Conservation (phyloP, 2,113 vertebrate species). For the Anguilla rostrata region DNA sequence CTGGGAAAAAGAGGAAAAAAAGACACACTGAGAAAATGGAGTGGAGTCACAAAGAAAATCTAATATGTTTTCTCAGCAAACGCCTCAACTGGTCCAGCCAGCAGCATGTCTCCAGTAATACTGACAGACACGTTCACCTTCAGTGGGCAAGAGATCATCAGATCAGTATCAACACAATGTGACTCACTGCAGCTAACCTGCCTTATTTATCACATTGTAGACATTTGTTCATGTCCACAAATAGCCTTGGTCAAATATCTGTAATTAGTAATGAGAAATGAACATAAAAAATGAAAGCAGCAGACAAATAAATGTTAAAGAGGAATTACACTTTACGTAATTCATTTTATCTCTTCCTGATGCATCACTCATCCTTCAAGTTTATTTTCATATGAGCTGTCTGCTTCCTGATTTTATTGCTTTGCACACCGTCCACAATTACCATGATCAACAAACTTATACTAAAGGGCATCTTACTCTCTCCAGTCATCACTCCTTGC, state of each 20-base stretch:
- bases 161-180: neutral
- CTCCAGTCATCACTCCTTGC: conserved; percentile 96
- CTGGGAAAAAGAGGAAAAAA: too few relatives aligned
- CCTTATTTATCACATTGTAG: neutral
- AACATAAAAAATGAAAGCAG: neutral
- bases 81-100: neutral
- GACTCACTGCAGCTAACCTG: neutral
- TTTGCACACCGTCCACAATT: conserved; percentile 3
- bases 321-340: neutral
- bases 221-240: neutral
- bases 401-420: neutral
- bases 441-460: neutral
- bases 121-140: neutral
- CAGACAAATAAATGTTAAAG: neutral
- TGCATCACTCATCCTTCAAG: neutral
- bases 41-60: neutral
- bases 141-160: neutral
- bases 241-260: neutral
- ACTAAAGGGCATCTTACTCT: conserved; percentile 82
- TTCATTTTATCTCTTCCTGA: neutral
- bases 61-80: neutral
- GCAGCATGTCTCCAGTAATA: neutral
- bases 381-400: neutral
- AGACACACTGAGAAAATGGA: too few relatives aligned
- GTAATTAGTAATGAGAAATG: neutral